Conservation (phyloP, 2,888 invertebrate species). For the Drosophila anceps region DNA sequence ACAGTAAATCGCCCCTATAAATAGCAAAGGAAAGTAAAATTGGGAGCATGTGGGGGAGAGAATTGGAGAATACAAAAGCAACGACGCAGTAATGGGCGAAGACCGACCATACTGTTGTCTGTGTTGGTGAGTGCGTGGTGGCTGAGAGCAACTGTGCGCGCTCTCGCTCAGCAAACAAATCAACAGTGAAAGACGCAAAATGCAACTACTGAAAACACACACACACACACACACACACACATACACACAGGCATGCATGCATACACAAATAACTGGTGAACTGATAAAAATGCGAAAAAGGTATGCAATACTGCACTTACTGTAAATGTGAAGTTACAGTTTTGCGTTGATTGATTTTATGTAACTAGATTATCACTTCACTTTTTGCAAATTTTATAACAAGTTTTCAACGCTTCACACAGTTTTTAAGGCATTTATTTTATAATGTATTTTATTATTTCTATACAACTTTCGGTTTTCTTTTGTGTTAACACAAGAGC, state of each 20-base stretch:
- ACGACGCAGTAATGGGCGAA: constrained; percentile 58
- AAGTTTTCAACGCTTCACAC: constrained; percentile 1
- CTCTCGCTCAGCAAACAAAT: constrained; percentile 39
- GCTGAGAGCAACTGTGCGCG: background rate
- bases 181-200: constrained; percentile 48
- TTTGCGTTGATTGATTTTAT: constrained; percentile 49
- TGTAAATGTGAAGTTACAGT: constrained; percentile 66
- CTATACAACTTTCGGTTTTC: constrained; percentile 27
- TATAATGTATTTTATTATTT: constrained; percentile 21
- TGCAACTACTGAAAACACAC: constrained; percentile 37
- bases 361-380: constrained; percentile 39
- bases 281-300: constrained; percentile 54
- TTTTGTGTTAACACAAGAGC: constrained; percentile 18
- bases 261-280: constrained; percentile 29
- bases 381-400: constrained; percentile 2
- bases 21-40: constrained; percentile 66
- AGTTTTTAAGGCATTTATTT: constrained; percentile 13
- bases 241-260: background rate
- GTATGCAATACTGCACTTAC: constrained; percentile 63
- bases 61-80: constrained; percentile 28
- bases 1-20: constrained; percentile 61
- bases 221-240: background rate
- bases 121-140: constrained; percentile 40
- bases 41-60: constrained; percentile 45
- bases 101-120: background rate